Base-by-base conservation (phyloP, 2,888 invertebrate genomes). In the Harpalus rufipes region DNA sequence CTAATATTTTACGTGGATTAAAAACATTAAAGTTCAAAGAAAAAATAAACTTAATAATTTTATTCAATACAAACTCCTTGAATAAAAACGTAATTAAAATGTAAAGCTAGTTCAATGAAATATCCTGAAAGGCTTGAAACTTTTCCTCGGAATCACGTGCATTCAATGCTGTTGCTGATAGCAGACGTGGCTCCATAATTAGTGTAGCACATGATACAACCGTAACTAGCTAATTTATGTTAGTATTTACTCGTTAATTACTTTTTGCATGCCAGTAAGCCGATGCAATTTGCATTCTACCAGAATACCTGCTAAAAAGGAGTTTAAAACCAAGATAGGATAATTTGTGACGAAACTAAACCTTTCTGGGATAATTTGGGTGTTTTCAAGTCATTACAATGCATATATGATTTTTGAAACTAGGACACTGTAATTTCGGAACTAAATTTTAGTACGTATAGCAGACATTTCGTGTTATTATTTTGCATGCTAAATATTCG, bases 201-300 rank as follows among this genome's bases (percentile, higher is more conserved):
- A 81, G 81, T 65, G 65, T 63, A 21, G 44, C 81, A 81, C 61
- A n/a, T 63, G 81, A 81, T 61, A 81, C 81, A 63, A 63, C 63
- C 81, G 58, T 65, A 44, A 21, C 41, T 21, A 81, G 18, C 18
- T 63, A 61, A 63, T 65, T 81, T 81, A 81, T 81, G 81, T 81
- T 81, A 44, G 65, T 44, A 81, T 81, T 65, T 81, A 81, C 21
- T 21, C 44, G 81, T 81, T 81, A 81, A 63, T 81, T 81, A 81
- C 81, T 81, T 81, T 81, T 81, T 81, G 65, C 81, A 65, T 81
- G 65, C 61, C 41, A 61, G 18, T 25, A 58, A 58, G 44, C 25
- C 7, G 16, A 12, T 81, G 63, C 63, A 81, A 61, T 81, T 78
- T 61, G 63, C 81, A 81, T 81, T 81, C 63, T 65, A 39, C 12